phyloP scores from a whole-genome alignment of 2,888 invertebrate genomes.

The Drosophila acutilabella region DNA sequence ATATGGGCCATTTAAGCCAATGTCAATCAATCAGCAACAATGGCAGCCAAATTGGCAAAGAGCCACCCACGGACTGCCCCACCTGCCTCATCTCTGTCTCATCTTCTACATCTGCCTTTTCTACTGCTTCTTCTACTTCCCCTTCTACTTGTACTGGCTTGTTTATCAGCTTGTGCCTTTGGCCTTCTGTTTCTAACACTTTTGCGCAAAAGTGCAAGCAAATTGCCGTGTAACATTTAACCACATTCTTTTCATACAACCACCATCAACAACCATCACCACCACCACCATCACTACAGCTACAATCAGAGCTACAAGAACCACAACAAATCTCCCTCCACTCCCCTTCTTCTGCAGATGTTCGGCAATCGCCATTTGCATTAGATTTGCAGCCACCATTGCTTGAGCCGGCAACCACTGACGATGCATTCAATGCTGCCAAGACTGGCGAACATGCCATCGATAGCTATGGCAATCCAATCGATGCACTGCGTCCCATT shows the following conservation, averaged over 20 bases:
- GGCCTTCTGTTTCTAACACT: constrained; percentile 47
- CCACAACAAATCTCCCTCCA: constrained; percentile 50
- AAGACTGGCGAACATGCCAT: constrained; percentile 57
- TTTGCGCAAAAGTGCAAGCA: constrained; percentile 28
- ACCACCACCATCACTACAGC: constrained; percentile 19
- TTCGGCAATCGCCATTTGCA: constrained; percentile 83
- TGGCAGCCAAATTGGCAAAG: constrained; percentile 73
- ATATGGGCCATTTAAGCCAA: constrained; percentile 73
- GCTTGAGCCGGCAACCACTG: constrained; percentile 51
- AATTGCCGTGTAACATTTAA: constrained; percentile 34
- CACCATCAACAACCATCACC: not conserved
- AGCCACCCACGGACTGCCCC: constrained; percentile 52
- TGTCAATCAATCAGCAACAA: constrained; percentile 75
- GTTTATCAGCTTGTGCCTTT: constrained; percentile 8
- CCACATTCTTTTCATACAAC: not conserved
- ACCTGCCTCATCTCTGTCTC: constrained; percentile 44
- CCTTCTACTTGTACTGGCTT: constrained; percentile 20
- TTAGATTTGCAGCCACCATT: constrained; percentile 83
- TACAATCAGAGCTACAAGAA: constrained; percentile 33
- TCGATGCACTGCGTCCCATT: constrained; percentile 81
- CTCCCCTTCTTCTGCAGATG: constrained; percentile 80
- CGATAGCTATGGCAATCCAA: constrained; percentile 85
- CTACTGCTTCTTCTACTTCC: constrained; percentile 17
- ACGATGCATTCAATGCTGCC: constrained; percentile 48
- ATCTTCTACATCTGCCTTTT: constrained; percentile 1